Evolutionary conservation across 92 coral and sea anemone genomes (phyloP).

Genomic region (Epizoanthus illoricatus): DNA sequence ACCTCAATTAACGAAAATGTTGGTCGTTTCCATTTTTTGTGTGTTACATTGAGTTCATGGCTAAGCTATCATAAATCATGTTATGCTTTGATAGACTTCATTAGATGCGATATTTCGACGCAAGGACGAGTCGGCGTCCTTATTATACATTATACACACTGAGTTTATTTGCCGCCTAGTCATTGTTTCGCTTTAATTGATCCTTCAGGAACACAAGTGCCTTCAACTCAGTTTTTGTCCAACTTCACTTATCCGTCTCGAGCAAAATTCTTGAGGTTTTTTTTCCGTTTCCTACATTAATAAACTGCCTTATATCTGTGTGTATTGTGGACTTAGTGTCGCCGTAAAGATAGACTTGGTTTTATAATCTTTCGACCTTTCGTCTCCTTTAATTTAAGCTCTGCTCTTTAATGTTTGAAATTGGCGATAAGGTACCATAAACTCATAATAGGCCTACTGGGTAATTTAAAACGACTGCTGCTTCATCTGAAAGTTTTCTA

Average conservation of each 20-base stretch:
- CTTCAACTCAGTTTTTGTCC: neutral
- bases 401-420: neutral
- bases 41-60: neutral
- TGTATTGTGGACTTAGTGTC: too few species aligned
- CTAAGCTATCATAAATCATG: conserved; percentile 29
- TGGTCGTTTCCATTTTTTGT: neutral
- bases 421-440: neutral
- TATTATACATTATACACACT: conserved; percentile 27
- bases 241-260: neutral
- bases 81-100: conserved; percentile 17
- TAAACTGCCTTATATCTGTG: neutral
- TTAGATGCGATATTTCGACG: conserved; percentile 30
- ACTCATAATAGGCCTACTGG: conserved; percentile 1
- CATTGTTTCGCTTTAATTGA: conserved; percentile 23
- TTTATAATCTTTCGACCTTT: conserved; percentile 9
- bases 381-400: neutral
- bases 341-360: neutral
- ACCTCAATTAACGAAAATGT: neutral
- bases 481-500: neutral
- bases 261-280: neutral
- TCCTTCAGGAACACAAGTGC: conserved; percentile 20
- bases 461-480: neutral
- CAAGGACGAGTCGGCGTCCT: neutral
- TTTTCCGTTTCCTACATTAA: neutral
- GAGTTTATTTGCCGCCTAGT: conserved; percentile 15